phyloP scores from a whole-genome alignment of 2,797 vertebrate species.

The Karalla daura region DNA sequence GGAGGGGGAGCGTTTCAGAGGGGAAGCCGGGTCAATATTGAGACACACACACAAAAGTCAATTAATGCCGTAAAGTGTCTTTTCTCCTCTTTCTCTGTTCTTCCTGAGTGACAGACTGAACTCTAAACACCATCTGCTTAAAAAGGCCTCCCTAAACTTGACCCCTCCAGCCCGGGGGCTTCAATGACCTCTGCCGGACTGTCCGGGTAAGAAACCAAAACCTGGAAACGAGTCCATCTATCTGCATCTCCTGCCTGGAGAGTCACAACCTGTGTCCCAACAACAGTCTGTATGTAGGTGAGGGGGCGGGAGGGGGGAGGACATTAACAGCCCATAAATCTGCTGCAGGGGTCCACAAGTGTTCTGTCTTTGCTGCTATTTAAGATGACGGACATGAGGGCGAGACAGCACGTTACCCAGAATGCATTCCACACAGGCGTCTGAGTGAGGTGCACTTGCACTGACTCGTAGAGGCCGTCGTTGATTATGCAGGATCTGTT shows the following conservation, averaged over 20 bases:
- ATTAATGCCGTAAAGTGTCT: constrained; percentile 73
- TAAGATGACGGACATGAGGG: constrained; percentile 70
- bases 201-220: constrained; percentile 30
- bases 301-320: constrained; percentile 40
- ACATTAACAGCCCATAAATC: constrained; percentile 73
- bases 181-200: constrained; percentile 59
- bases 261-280: constrained; percentile 62
- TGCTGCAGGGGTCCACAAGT: constrained; percentile 61
- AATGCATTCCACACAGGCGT: constrained; percentile 79
- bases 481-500: constrained; percentile 77
- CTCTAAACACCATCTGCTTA: constrained; percentile 81
- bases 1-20: constrained; percentile 25
- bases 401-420: constrained; percentile 70
- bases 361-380: constrained; percentile 71
- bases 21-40: constrained; percentile 63
- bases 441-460: constrained; percentile 76
- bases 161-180: constrained; percentile 66
- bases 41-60: constrained; percentile 62
- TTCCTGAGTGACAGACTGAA: constrained; percentile 74
- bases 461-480: constrained; percentile 57
- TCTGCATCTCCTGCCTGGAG: constrained; percentile 35
- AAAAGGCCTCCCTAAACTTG: constrained; percentile 80
- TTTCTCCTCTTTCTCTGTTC: constrained; percentile 68
- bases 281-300: constrained; percentile 45
- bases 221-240: constrained; percentile 53